Evolutionary conservation across 1,140 invertebrate species (phyloP).

Genomic region (Drosophila erecta): DNA sequence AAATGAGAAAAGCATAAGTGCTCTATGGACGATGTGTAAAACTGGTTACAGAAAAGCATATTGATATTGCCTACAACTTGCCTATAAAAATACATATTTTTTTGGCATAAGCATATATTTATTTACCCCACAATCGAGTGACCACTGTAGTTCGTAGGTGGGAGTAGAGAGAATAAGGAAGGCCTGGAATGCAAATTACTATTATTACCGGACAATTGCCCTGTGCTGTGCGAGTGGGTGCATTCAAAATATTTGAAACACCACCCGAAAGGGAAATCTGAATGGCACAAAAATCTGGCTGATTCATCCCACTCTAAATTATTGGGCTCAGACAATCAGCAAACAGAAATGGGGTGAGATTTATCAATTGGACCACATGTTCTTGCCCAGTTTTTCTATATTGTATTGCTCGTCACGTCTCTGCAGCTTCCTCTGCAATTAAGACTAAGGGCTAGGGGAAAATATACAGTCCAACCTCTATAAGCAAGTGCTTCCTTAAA

Average conservation of each 20-base stretch:
- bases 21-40: too few species aligned
- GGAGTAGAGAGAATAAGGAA: slow-evolving; percentile 18
- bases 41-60: background rate
- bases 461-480: slow-evolving; percentile 8
- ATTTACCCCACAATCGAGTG: background rate
- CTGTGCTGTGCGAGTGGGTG: slow-evolving; percentile 26
- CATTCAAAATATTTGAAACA: slow-evolving; percentile 31
- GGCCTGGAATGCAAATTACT: slow-evolving; percentile 47
- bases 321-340: slow-evolving; percentile 36
- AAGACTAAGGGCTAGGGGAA: slow-evolving; percentile 9
- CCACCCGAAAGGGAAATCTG: slow-evolving; percentile 16
- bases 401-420: slow-evolving; percentile 60
- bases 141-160: slow-evolving; percentile 15
- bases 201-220: slow-evolving; percentile 47
- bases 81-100: too few species aligned
- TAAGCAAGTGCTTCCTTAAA: background rate
- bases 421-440: slow-evolving; percentile 65
- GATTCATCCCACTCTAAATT: slow-evolving; percentile 16
- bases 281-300: slow-evolving; percentile 24
- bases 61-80: too few species aligned
- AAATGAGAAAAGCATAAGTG: background rate
- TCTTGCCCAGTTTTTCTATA: slow-evolving; percentile 29
- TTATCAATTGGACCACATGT: slow-evolving; percentile 39
- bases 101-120: too few species aligned
- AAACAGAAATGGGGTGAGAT: slow-evolving; percentile 24